Evolutionary conservation across 1,140 invertebrate genomes (phyloP), one percentile per base, ranked within the genome.

Genomic region (Apis florea): DNA sequence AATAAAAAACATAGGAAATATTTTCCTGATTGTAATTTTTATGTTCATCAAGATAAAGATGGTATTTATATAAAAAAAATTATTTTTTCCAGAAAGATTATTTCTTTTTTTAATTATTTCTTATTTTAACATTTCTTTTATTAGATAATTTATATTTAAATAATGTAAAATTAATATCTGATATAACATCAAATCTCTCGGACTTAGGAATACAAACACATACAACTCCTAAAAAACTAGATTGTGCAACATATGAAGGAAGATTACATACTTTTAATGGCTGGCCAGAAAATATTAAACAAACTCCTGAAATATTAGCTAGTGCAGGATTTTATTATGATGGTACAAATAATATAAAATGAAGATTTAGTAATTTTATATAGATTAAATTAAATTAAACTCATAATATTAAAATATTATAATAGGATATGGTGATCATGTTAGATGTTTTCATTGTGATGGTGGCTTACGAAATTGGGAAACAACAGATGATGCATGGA

Each of bases 371-470:
- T 71, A 47, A 61, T 73, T 63, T 17, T 31, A 76, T 49, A 56
- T 76, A 24, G 5, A 40, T 40, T 40, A 40, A 40, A 40, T 5
- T 40, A 40, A 40, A 72, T 47, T 19, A 19, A 40, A 49, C 40
- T 53, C 24, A 67, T 75, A n/a, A 31, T 72, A 58, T 15, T 3
- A 72, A 12, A 75, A 26, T 9, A 26, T 92, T 89, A 92, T 79
- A 87, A 94, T 26, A 93, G 95, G 95, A 54, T 90, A 93, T 68
- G 92, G 92, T 24, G 96, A 97, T 93, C 95, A 97, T 94, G 97
- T 98, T 10, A 95, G 97, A 69, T 99, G 98, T 94, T 98, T 98
- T 93, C 96, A 98, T 93, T 99, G 98, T 93, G 96, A 97, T 90
- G 97, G 97, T 47, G 97, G 97, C 0, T 93, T 99, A 40, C 94